Evolutionary conservation across 2,888 invertebrate species (phyloP).

Genomic region (Noctua comes): DNA sequence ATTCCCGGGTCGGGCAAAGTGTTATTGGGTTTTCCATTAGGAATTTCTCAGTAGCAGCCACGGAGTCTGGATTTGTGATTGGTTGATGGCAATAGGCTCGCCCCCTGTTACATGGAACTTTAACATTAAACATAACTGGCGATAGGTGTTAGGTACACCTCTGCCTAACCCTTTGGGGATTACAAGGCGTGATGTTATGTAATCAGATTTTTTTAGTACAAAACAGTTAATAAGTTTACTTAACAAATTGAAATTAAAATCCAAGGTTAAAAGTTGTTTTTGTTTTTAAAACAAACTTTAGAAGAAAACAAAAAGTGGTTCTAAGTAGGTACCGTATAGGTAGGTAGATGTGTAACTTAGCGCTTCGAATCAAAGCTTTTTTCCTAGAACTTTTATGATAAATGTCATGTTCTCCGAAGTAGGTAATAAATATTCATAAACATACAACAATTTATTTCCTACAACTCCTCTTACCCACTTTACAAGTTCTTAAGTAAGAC

Average conservation of each 20-base stretch:
- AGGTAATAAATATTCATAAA: conserved; percentile 50
- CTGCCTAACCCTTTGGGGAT: too few species aligned
- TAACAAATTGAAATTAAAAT: background rate
- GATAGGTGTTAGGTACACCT: too few species aligned
- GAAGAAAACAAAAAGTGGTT: background rate
- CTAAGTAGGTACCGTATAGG: background rate
- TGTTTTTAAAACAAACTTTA: background rate
- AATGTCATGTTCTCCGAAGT: conserved; percentile 30
- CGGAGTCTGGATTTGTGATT: too few species aligned
- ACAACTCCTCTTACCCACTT: conserved; percentile 7
- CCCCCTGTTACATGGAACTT: too few species aligned
- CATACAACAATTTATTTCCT: conserved; percentile 17
- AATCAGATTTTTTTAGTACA: background rate
- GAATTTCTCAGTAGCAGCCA: too few species aligned
- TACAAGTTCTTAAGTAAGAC: conserved; percentile 2
- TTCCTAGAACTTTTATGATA: conserved; percentile 56
- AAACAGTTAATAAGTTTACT: background rate
- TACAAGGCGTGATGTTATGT: background rate
- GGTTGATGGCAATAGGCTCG: too few species aligned
- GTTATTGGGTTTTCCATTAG: too few species aligned
- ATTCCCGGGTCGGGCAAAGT: too few species aligned
- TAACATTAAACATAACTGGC: too few species aligned
- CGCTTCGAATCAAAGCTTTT: conserved; percentile 32
- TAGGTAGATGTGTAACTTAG: background rate
- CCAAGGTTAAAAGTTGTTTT: background rate